Conservation (phyloP, 37 sponge, comb jelly and placozoan genomes). For the Tethya wilhelma region DNA sequence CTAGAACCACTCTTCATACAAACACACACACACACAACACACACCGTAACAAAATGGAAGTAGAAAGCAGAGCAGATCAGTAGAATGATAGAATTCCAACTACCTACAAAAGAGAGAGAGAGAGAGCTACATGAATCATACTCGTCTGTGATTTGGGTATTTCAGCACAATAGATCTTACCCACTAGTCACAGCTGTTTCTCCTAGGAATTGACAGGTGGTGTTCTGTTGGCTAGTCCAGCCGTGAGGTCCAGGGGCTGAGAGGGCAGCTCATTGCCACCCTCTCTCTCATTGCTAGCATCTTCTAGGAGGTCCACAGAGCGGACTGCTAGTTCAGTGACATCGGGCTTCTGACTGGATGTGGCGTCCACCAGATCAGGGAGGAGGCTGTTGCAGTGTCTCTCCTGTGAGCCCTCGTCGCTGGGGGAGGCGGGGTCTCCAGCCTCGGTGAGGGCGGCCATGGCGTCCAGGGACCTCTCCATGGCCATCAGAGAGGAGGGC, state of each 20-base stretch:
- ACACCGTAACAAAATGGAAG: too few species aligned
- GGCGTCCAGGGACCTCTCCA: slow-evolving; percentile 63
- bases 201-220: neutral
- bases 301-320: slow-evolving; percentile 16
- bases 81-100: too few species aligned
- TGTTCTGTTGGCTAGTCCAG: neutral
- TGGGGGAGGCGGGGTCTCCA: neutral
- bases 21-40: too few species aligned
- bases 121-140: too few species aligned
- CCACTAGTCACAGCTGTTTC: too few species aligned
- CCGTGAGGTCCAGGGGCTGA: slow-evolving; percentile 27
- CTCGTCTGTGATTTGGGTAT: too few species aligned
- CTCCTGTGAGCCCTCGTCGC: neutral
- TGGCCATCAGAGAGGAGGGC: slow-evolving; percentile 41
- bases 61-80: too few species aligned
- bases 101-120: too few species aligned
- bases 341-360: neutral
- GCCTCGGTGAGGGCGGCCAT: slow-evolving; percentile 32
- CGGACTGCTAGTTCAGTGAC: neutral
- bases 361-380: slow-evolving; percentile 21
- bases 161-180: too few species aligned
- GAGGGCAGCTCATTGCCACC: neutral
- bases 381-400: neutral
- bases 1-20: too few species aligned
- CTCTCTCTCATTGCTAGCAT: neutral